Conservation (phyloP, 2,113 vertebrate species). For the Nyctibius bracteatus region DNA sequence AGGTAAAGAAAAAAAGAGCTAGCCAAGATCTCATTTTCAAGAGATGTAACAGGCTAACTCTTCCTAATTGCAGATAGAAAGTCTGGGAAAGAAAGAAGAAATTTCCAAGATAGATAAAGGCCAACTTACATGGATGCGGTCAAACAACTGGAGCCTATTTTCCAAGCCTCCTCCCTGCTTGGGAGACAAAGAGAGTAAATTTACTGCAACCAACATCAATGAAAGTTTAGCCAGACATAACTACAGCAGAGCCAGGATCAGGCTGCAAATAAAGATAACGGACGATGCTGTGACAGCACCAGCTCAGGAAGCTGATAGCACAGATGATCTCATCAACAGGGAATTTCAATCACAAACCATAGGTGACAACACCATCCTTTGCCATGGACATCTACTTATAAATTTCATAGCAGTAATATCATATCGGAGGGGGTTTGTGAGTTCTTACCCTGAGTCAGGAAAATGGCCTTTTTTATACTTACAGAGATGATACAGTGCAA, state of each 20-base stretch:
- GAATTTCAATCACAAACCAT: neutral
- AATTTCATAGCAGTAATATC: neutral
- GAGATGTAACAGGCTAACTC: neutral
- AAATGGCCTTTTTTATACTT: neutral
- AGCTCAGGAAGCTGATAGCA: neutral
- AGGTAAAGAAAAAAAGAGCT: neutral
- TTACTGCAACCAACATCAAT: neutral
- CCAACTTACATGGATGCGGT: neutral
- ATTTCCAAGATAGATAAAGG: neutral
- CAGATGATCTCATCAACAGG: neutral
- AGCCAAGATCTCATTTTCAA: neutral
- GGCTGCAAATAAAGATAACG: neutral
- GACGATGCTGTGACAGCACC: neutral
- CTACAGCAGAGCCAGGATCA: neutral
- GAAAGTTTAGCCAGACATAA: neutral
- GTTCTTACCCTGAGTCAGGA: neutral
- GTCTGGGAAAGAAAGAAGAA: neutral
- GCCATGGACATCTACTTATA: neutral
- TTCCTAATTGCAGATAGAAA: neutral
- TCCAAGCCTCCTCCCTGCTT: neutral
- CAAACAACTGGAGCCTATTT: neutral
- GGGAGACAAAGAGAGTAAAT: neutral
- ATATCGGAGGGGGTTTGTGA: neutral
- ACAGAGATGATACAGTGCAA: neutral
- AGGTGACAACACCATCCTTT: neutral